phyloP scores from a whole-genome alignment of 2,888 invertebrate species.

The Caradrina kadenii region DNA sequence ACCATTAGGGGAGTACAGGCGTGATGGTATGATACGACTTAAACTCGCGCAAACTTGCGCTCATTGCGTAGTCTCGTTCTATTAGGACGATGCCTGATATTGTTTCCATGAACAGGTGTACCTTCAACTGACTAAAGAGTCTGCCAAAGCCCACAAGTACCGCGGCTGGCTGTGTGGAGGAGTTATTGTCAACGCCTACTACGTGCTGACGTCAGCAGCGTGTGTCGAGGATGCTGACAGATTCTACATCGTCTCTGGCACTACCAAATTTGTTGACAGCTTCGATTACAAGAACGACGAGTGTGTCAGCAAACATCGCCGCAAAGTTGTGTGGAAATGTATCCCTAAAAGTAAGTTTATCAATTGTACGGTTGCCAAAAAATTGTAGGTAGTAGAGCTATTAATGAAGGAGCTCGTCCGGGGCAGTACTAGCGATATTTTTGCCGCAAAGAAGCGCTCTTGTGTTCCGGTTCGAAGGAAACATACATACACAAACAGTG shows the following conservation, averaged over 20 bases:
- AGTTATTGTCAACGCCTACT: slow-evolving; percentile 80
- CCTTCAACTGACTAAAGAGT: slow-evolving; percentile 85
- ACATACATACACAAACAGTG: no score
- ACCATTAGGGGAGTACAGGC: no score
- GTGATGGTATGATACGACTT: no score
- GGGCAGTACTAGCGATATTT: no score
- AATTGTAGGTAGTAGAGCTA: no score
- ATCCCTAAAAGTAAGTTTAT: slow-evolving; percentile 85
- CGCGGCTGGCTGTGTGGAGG: slow-evolving; percentile 87
- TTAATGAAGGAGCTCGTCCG: no score
- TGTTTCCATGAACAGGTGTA: slow-evolving; percentile 76
- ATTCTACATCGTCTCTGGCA: slow-evolving; percentile 86
- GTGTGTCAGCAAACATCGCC: slow-evolving; percentile 83
- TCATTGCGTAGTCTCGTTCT: no score
- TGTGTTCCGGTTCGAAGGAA: no score
- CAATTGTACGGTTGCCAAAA: neutral
- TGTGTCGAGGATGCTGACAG: slow-evolving; percentile 87
- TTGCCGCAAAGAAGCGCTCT: no score
- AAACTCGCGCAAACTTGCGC: no score
- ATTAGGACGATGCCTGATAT: neutral
- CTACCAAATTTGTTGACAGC: slow-evolving; percentile 83
- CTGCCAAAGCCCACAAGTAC: slow-evolving; percentile 86
- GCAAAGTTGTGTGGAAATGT: slow-evolving; percentile 87
- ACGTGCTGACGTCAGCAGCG: slow-evolving; percentile 86
- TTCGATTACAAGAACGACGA: slow-evolving; percentile 82